phyloP scores from a whole-genome alignment of 2,888 invertebrate genomes.

The Cryptus viduatorius region DNA sequence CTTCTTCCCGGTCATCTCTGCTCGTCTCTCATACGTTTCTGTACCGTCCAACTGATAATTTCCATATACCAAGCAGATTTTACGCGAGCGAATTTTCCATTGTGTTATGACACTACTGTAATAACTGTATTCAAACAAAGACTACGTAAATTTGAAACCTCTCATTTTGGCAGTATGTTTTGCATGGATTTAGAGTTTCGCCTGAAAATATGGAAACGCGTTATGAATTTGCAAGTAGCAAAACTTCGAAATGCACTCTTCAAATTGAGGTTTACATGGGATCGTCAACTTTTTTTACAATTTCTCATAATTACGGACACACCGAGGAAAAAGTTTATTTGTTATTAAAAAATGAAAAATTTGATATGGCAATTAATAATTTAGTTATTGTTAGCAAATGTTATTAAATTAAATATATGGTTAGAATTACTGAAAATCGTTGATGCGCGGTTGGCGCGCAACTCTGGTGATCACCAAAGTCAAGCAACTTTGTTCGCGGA shows the following conservation, averaged over 20 bases:
- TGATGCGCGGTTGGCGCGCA: no score
- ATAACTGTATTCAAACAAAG: neutral
- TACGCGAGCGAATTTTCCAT: constrained; percentile 1
- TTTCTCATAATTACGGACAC: neutral
- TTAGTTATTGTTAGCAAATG: no score
- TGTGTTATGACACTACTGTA: neutral
- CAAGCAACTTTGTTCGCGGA: no score
- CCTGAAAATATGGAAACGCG: neutral
- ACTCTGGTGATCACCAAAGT: no score
- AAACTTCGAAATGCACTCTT: neutral
- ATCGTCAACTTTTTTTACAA: neutral
- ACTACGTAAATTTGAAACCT: neutral
- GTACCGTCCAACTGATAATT: constrained; percentile 1
- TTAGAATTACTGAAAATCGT: no score
- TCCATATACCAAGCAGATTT: neutral
- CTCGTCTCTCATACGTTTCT: neutral
- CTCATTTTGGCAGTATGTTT: neutral
- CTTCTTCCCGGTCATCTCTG: constrained; percentile 4
- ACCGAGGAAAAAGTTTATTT: no score
- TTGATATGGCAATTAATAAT: no score
- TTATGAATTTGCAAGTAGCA: neutral
- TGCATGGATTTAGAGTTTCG: neutral
- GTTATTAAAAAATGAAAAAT: no score
- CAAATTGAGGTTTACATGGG: neutral
- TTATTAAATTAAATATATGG: no score